These are phyloP conservation scores for Plebejus argus DNA, from an alignment of 2,888 invertebrate species.

Conservation along the genomic window DNA sequence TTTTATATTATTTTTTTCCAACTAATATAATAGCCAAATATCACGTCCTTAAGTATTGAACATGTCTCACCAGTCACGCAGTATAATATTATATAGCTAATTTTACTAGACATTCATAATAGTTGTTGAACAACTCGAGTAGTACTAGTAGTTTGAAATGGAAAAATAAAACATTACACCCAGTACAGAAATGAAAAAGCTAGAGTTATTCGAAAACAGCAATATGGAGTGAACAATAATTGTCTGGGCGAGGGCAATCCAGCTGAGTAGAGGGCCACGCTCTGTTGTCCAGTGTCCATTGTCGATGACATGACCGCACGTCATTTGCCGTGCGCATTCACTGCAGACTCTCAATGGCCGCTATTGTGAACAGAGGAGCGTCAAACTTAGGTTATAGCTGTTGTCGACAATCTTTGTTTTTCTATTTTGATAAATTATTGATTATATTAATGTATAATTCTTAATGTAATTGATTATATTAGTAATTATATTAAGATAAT, in stretches of 20 bases:
- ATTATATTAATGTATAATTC: too few species aligned
- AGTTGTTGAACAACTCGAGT: too few species aligned
- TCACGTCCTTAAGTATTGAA: too few species aligned
- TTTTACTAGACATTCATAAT: too few species aligned
- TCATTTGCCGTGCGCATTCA: constrained; percentile 21
- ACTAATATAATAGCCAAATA: too few species aligned
- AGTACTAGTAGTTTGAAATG: neutral
- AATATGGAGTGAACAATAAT: constrained; percentile 2
- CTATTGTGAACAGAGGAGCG: neutral
- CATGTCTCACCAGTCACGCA: too few species aligned
- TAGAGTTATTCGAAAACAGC: neutral
- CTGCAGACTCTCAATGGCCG: neutral
- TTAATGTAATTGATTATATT: too few species aligned
- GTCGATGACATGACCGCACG: constrained; percentile 16
- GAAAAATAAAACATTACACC: neutral
- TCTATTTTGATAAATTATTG: neutral
- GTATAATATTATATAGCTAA: too few species aligned
- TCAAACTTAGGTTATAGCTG: neutral
- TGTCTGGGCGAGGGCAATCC: constrained; percentile 5
- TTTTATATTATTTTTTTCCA: too few species aligned
- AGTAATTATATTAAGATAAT: too few species aligned
- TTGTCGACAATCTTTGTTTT: neutral
- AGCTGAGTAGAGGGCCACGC: neutral
- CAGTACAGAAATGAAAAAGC: neutral
- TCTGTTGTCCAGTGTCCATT: constrained; percentile 16